These are phyloP conservation scores for Loripinus fragilis DNA, from an alignment of 2,888 invertebrate species.

Conservation along the genomic window DNA sequence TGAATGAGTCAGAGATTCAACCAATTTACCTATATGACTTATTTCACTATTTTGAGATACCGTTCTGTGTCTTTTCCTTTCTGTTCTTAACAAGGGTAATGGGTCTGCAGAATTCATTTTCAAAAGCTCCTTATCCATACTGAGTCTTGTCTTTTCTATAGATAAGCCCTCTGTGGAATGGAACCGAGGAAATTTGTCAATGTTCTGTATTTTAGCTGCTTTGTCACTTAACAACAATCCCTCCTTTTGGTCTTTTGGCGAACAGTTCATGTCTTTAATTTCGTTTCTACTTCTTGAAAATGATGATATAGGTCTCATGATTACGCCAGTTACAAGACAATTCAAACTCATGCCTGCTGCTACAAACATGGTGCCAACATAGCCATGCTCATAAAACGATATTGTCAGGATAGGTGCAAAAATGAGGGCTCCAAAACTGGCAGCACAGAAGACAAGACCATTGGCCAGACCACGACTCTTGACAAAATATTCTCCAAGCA, in stretches of 20 bases:
- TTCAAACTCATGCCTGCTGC: constrained; percentile 33
- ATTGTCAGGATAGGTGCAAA: constrained; percentile 41
- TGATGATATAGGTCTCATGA: constrained; percentile 31
- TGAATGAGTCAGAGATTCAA: constrained; percentile 45
- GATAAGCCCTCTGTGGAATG: neutral
- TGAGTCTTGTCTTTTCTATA: neutral
- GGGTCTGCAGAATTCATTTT: neutral
- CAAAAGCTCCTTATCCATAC: neutral
- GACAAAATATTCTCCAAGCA: constrained; percentile 33
- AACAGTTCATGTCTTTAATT: neutral
- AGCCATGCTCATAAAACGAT: constrained; percentile 28
- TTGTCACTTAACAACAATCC: neutral
- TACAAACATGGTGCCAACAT: constrained; percentile 34
- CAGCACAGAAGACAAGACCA: constrained; percentile 32
- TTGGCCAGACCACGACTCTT: constrained; percentile 37
- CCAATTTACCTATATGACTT: constrained; percentile 20
- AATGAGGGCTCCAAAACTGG: constrained; percentile 36
- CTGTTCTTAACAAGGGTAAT: neutral
- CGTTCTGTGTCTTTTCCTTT: neutral
- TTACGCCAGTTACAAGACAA: constrained; percentile 20
- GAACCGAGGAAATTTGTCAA: neutral
- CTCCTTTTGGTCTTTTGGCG: neutral
- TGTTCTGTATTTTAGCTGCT: neutral
- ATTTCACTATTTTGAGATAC: neutral
- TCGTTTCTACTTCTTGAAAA: neutral